A percentile compares a stretch with the other conserved stretches of the same genome.
phyloP scores from a whole-genome alignment of 2,797 vertebrate genomes.

The Spea hammondii region DNA sequence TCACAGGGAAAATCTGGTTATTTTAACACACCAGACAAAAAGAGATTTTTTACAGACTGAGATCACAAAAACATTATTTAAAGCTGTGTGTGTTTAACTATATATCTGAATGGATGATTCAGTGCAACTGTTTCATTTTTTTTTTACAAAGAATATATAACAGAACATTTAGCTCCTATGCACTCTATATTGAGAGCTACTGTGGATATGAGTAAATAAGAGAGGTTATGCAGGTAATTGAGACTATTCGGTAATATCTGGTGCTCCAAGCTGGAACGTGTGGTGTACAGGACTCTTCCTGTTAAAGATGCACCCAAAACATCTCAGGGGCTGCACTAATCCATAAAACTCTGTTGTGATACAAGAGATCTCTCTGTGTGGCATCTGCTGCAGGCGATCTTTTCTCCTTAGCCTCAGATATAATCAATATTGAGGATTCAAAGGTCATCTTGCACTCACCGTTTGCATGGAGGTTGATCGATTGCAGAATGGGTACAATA shows the following conservation, averaged over 20 bases:
- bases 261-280: neutral
- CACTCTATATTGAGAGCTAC: neutral
- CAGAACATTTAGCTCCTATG: too few species aligned
- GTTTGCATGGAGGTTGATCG: conserved; percentile 23
- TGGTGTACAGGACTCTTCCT: neutral
- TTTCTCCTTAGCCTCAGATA: conserved; percentile 16
- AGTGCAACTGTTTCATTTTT: too few species aligned
- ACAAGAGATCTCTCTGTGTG: conserved; percentile 23
- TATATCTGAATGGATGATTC: too few species aligned
- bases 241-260: neutral
- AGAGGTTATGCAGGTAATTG: neutral
- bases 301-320: neutral
- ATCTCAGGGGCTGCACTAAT: conserved; percentile 16
- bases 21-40: too few species aligned
- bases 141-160: too few species aligned
- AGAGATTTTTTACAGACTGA: too few species aligned
- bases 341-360: conserved; percentile 24
- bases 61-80: too few species aligned
- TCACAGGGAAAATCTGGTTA: too few species aligned
- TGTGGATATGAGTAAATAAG: neutral
- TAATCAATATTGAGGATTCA: conserved; percentile 38
- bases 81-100: too few species aligned
- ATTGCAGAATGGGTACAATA: conserved; percentile 24
- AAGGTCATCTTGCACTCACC: conserved; percentile 29
- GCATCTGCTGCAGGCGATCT: neutral